These are phyloP conservation scores for Ianthella basta DNA, from an alignment of 37 sponge, comb jelly and placozoan genomes.

Conservation along the genomic window DNA sequence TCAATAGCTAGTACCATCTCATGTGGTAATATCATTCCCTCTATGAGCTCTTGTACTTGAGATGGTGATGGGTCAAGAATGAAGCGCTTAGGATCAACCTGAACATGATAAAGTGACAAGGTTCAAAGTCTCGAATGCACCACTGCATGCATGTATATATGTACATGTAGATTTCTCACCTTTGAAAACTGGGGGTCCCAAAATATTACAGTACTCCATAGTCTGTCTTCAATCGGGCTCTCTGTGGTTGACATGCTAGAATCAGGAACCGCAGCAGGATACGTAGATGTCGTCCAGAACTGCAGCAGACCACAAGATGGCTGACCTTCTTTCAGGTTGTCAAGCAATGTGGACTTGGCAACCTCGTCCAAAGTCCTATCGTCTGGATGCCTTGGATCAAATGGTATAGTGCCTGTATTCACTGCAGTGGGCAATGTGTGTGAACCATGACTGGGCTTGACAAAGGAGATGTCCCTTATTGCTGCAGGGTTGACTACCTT, in stretches of 20 bases:
- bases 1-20: neutral
- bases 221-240: neutral
- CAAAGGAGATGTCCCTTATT: constrained; percentile 1
- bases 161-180: neutral
- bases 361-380: constrained; percentile 13
- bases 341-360: neutral
- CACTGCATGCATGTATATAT: neutral
- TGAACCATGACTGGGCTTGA: constrained; percentile 28
- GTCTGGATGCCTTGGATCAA: constrained; percentile 17
- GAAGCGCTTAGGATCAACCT: neutral
- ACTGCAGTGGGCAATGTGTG: neutral
- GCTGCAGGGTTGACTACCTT: neutral
- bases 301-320: neutral
- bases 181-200: neutral
- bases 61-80: neutral
- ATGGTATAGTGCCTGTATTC: neutral
- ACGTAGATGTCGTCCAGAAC: neutral
- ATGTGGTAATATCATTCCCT: neutral
- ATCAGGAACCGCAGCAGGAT: neutral
- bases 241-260: neutral
- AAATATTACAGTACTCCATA: constrained; percentile 1
- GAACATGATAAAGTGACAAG: neutral
- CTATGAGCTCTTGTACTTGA: constrained; percentile 5
- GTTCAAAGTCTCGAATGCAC: constrained; percentile 2
- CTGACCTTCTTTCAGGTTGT: neutral